phyloP scores from a whole-genome alignment of 2,888 invertebrate genomes.

The Rhagonycha lutea region DNA sequence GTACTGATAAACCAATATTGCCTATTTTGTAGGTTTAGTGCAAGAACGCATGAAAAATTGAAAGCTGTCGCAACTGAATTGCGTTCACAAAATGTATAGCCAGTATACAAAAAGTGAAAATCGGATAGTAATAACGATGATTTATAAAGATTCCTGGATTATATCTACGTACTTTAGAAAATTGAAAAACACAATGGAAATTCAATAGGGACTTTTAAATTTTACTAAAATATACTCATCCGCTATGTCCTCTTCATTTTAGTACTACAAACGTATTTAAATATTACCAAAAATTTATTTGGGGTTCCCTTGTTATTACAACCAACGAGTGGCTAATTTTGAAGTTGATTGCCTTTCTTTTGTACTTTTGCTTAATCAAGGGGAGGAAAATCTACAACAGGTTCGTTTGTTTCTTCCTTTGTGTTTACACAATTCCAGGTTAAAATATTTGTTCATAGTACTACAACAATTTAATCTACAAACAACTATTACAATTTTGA shows the following conservation, averaged over 20 bases:
- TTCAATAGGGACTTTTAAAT: background rate
- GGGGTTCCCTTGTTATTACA: background rate
- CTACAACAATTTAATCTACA: background rate
- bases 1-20: constrained; percentile 21
- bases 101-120: constrained; percentile 17
- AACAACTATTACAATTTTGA: background rate
- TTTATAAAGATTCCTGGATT: constrained; percentile 20
- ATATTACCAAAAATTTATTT: background rate
- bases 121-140: constrained; percentile 21
- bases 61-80: constrained; percentile 23
- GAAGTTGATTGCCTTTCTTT: background rate
- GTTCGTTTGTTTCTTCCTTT: background rate
- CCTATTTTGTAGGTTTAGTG: constrained; percentile 23
- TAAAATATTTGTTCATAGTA: background rate
- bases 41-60: constrained; percentile 19
- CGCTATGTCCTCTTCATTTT: background rate
- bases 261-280: background rate
- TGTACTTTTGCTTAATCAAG: background rate
- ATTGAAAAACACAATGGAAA: constrained; percentile 15
- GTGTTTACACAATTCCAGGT: background rate
- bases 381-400: background rate
- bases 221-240: background rate
- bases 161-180: constrained; percentile 21
- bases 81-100: constrained; percentile 22
- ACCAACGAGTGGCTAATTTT: background rate